Evolutionary conservation across 92 coral and sea anemone species (phyloP), one percentile per base, ranked within the genome.

Genomic region (Zoanthus sociatus): DNA sequence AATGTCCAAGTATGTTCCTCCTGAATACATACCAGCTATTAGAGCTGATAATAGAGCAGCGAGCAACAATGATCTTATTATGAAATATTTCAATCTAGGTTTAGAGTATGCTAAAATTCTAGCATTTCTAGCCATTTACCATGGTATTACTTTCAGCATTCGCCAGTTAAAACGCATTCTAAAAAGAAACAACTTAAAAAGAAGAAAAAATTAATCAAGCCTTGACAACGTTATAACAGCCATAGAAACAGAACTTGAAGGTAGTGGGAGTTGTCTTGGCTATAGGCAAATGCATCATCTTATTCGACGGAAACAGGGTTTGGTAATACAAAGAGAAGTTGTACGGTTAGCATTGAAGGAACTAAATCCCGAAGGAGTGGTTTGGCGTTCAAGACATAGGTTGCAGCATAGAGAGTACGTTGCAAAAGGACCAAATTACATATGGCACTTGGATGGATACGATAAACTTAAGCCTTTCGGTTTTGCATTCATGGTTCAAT

Each of bases 131-230:
- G 31, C 82, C 64, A 77, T 88, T 32, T 47, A 21, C 47, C 95
- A 93, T 85, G 95, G 95, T 73, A n/a, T 78, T 64, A 60, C 74
- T 16, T 61, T 88, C 58, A 90, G 95, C 73, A 51, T 93, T 42
- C 85, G 93, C 42, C 93, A 93, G 83, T 72, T 87, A 17, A 90
- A 93, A 75, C 68, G 95, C 74, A 76, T 92, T 2, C 84, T 92
- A 44, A 84, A 60, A 17, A 47, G 31, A 0, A 61, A 77, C 42
- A 45, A 5, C n/a, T 77, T 78, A 53, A 31, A 71, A 78, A 63
- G 84, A 53, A 6, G 84, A 78, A 78, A 53, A 11, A 61, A 78
- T 32, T 71, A 48, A 37, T 63, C 84, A 47, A 78, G 84, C 55
- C 70, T 78, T 6, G 45, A 78, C 32, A 53, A 56, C 13, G 74